Base-by-base conservation (phyloP, 2,888 invertebrate genomes). In the Byasa hedistus region DNA sequence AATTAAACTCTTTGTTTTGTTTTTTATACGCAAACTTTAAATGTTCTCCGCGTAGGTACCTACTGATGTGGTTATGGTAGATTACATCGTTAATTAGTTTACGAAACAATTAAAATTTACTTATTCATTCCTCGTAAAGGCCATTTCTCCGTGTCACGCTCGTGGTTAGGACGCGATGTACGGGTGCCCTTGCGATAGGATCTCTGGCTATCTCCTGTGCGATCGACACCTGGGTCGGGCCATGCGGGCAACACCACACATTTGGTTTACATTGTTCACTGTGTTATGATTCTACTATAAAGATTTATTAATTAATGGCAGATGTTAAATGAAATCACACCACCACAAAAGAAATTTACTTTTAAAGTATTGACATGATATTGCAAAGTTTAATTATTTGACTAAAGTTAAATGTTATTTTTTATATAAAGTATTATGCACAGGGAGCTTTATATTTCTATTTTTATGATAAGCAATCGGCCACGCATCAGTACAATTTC, bases 171-270 rank as follows among this genome's bases (percentile, higher is more conserved):
- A 66, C 66, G 66, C 66, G 62, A 73, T 76, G 81, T 85, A 86
- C 85, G 89, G 87, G 88, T 80, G 84, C 83, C 83, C 84, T 80
- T 81, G 84, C 80, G 90, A 90, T 89, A 85, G 67, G 70, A 88
- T 89, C 87, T 71, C 69, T 75, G 83, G 79, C 84, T 83, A 89
- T 88, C 87, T 84, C 75, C 72, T 73, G 74, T 79, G 74, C 81
- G 80, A 89, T 89, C 89, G 81, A 82, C 90, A 91, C 90, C 89
- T 90, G 90, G 90, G 77, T 78, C 73, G 77, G 72, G 71, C 75
- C 80, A 90, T 91, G 89, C 89, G 90, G 90, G 90, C 63, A 27
- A 36, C 39, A 59, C 61, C 52, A 39, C 57, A 57, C 27, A 55
- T 61, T 66, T 23, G 61, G 61, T 23, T 61, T 23, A 61, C 24